Conservation (phyloP, 2,888 invertebrate genomes). For the Sylvicola cinctus region DNA sequence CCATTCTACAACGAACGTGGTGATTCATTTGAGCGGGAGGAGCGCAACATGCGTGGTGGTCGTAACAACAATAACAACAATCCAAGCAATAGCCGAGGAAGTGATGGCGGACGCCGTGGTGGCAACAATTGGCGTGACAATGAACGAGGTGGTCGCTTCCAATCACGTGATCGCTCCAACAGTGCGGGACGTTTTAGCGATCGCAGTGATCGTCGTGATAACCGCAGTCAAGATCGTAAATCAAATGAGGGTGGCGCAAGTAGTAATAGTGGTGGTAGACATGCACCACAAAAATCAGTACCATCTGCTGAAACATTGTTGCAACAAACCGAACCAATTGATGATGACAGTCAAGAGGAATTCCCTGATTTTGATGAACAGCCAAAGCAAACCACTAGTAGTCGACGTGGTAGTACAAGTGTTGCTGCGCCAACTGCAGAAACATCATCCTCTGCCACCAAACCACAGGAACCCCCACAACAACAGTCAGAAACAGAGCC, state of each 20-base stretch:
- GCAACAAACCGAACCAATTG: conserved; percentile 4
- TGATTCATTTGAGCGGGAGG: conserved; percentile 10
- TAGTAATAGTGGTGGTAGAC: neutral
- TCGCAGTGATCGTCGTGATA: neutral
- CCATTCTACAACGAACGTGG: conserved; percentile 8
- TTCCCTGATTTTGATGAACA: conserved; percentile 5
- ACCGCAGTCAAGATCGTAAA: neutral
- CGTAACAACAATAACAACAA: too few species aligned
- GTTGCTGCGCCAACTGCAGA: neutral
- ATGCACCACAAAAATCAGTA: conserved; percentile 4
- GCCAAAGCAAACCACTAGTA: too few species aligned
- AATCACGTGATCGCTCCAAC: conserved; percentile 1
- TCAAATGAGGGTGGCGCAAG: conserved; percentile 2
- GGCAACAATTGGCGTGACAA: conserved; percentile 7
- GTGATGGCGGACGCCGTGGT: conserved; percentile 8
- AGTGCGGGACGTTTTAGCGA: neutral
- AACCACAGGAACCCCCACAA: neutral
- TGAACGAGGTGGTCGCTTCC: conserved; percentile 7
- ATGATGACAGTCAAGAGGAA: conserved; percentile 5
- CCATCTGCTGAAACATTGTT: conserved; percentile 2
- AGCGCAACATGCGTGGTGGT: conserved; percentile 6
- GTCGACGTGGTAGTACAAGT: neutral
- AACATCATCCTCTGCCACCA: neutral
- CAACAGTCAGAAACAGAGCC: neutral
- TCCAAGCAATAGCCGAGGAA: too few species aligned